A percentile compares a stretch with the other conserved stretches of the same genome.
Evolutionary conservation across 2,888 invertebrate genomes (phyloP).

Genomic region (Thecophora atra): DNA sequence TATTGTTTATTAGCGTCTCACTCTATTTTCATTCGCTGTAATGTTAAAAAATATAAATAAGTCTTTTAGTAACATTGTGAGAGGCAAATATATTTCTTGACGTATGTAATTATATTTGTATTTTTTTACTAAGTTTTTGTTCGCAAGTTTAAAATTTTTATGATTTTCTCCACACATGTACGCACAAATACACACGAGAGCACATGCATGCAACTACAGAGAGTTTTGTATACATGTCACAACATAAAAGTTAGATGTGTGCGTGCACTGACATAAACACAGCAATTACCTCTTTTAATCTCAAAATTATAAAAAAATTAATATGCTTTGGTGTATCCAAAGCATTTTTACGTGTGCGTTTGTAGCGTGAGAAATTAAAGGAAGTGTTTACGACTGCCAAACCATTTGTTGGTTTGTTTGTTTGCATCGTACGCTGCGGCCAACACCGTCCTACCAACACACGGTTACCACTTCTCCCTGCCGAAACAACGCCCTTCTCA

Average conservation of each 20-base stretch:
- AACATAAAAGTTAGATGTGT: slow-evolving; percentile 9
- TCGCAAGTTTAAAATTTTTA: neutral
- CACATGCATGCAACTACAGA: slow-evolving; percentile 35
- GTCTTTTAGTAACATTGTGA: no score
- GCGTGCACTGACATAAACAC: slow-evolving; percentile 1
- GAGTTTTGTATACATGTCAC: slow-evolving; percentile 14
- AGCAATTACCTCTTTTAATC: no score
- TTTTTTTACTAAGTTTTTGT: neutral
- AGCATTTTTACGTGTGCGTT: slow-evolving; percentile 4
- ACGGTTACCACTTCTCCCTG: neutral
- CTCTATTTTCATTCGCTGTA: no score
- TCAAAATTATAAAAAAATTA: neutral
- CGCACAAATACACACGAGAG: slow-evolving; percentile 1
- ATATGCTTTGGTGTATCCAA: no score
- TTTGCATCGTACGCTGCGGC: neutral
- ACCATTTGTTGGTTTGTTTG: slow-evolving; percentile 13
- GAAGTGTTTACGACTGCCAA: slow-evolving; percentile 19
- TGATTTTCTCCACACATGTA: slow-evolving; percentile 7
- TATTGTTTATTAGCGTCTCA: no score
- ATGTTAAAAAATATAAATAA: no score
- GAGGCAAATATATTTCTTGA: no score
- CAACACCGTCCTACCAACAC: neutral
- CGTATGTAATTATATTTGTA: neutral
- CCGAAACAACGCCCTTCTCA: neutral
- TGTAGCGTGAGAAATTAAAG: slow-evolving; percentile 5